A percentile compares a stretch with the other conserved stretches of the same genome.
Evolutionary conservation across 1,140 invertebrate species (phyloP).

Genomic region (Papilio polytes): DNA sequence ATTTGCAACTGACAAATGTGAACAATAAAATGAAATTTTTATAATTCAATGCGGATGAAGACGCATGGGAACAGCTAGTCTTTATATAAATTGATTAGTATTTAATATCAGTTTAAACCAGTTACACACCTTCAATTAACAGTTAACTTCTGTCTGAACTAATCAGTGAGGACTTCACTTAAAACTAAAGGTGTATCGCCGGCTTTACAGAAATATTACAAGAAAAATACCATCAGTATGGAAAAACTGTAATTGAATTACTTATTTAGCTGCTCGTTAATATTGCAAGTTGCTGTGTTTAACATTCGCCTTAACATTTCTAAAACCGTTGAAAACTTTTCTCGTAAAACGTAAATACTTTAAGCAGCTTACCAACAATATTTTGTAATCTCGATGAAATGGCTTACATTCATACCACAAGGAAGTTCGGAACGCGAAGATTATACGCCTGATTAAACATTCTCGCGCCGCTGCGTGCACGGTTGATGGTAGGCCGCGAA

Average conservation of each 20-base stretch:
- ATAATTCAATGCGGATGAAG: too few species aligned
- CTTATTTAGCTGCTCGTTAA: neutral
- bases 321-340: constrained; percentile 15
- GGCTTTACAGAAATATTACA: too few species aligned
- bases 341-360: constrained; percentile 19
- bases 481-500: constrained; percentile 45
- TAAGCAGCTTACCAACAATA: constrained; percentile 25
- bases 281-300: neutral
- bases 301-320: constrained; percentile 11
- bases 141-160: too few species aligned
- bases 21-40: too few species aligned
- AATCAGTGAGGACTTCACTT: too few species aligned
- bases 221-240: too few species aligned
- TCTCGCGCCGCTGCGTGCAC: constrained; percentile 71
- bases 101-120: too few species aligned
- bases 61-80: too few species aligned
- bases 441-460: constrained; percentile 71
- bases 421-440: constrained; percentile 28
- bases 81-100: too few species aligned
- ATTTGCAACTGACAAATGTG: too few species aligned
- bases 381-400: constrained; percentile 29
- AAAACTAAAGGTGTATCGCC: too few species aligned
- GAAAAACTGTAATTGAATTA: neutral
- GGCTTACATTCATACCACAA: constrained; percentile 27
- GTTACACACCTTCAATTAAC: too few species aligned